Base-by-base conservation (phyloP, 2,113 vertebrate species). In the Mus pahari region DNA sequence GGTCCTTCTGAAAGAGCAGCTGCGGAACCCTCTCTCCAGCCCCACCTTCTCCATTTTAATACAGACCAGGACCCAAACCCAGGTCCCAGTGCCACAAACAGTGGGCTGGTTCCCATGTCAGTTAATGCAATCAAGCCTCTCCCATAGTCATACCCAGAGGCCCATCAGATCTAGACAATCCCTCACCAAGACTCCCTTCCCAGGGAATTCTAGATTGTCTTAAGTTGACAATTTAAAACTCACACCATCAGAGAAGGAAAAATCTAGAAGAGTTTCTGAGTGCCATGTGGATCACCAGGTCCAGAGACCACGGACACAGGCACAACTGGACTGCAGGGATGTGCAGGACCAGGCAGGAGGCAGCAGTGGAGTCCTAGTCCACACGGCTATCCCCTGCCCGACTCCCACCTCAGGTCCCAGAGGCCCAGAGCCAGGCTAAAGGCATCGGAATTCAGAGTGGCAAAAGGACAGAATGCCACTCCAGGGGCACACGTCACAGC, bases 201-300 rank as follows among this genome's bases (percentile, higher is more conserved):
- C 78, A 81, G 78, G 31, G 12, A 55, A 19, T 55, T n/a, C 78
- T 12, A 81, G 50, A 13, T 5, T 55, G 78, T 33, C 9, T 55
- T 6, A 78, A 53, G 33, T 36, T 81, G 50, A 58, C 78, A n/a
- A n/a, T 33, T 5, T 55, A 58, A n/a, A 48, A 48, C 4, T 53
- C 31, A 79, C 48, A 33, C 17, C 78, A 81, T 36, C 50, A 81
- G 50, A 93, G 68, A 75, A 31, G 50, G 36, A 45, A 31, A 13
- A 2, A 19, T 53, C 45, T 28, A 20, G 73, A 39, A 75, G 0
- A 68, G 42, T 39, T 12, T 68, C 58, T 26, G 39, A 0, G 71
- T n/a, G 0, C 6, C 4, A 1, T 0, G 1, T 0, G 16, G 6
- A 7, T 22, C 55, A n/a, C 24, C 7, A 0, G 33, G 24, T 36